phyloP scores from a whole-genome alignment of 2,113 vertebrate genomes.

The Tichodroma muraria region DNA sequence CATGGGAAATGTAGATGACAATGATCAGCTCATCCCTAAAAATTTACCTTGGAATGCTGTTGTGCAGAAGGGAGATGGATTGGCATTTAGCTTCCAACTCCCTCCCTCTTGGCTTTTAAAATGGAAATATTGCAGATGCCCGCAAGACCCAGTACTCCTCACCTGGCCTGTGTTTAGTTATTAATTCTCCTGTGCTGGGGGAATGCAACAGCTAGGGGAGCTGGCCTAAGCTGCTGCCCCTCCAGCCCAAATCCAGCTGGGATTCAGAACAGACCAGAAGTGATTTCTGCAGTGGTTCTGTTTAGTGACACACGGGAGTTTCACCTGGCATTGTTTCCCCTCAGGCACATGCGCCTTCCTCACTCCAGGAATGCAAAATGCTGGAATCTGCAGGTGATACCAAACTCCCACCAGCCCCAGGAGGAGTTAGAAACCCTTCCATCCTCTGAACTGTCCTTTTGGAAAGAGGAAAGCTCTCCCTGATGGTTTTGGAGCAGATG shows the following conservation, averaged over 20 bases:
- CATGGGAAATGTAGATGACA: neutral
- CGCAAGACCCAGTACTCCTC: neutral
- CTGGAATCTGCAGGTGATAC: fast-evolving
- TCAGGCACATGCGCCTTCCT: fast-evolving
- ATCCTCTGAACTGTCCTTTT: neutral
- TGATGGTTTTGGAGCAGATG: neutral
- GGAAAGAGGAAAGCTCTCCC: neutral
- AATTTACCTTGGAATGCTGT: neutral
- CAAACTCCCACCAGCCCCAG: fast-evolving
- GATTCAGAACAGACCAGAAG: neutral
- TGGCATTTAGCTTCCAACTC: neutral
- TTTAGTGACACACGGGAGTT: neutral
- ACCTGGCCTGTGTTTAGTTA: neutral
- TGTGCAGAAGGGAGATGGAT: neutral
- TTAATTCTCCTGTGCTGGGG: neutral
- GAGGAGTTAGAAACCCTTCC: neutral
- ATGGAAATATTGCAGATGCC: neutral
- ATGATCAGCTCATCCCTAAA: neutral
- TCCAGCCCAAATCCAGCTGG: neutral
- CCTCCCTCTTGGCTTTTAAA: neutral
- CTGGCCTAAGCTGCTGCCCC: neutral
- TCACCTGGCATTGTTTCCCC: fast-evolving
- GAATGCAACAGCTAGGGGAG: neutral
- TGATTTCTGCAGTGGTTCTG: neutral
- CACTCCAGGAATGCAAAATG: fast-evolving